These are phyloP conservation scores for Ernsta delagoae DNA, from an alignment of 2,888 invertebrate genomes.

Conservation along the genomic window DNA sequence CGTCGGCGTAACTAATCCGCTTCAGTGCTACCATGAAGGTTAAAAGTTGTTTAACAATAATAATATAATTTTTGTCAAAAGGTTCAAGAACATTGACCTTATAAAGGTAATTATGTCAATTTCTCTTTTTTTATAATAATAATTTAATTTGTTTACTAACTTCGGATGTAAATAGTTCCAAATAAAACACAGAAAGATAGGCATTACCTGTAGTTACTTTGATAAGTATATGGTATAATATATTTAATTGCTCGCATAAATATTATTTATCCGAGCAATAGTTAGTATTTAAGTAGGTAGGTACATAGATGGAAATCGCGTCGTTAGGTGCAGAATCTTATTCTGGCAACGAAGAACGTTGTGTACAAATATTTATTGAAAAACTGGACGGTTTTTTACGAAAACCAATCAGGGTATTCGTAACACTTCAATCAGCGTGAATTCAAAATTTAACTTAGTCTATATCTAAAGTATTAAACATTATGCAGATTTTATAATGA, in stretches of 20 bases:
- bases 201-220: neutral
- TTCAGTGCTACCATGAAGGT: slow-evolving; percentile 15
- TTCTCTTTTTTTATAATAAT: neutral
- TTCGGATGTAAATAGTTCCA: neutral
- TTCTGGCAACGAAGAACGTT: neutral
- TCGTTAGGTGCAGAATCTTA: too few species aligned
- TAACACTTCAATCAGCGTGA: neutral
- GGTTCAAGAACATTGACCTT: neutral
- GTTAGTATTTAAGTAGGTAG: neutral
- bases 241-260: too few species aligned
- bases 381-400: neutral
- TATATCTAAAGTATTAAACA: too few species aligned
- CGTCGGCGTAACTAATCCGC: slow-evolving; percentile 21
- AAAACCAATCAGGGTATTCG: neutral
- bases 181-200: neutral
- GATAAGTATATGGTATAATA: too few species aligned
- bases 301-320: too few species aligned
- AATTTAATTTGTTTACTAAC: neutral
- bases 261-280: too few species aligned
- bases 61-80: neutral
- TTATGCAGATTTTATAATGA: too few species aligned
- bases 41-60: slow-evolving; percentile 18
- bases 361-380: slow-evolving; percentile 3
- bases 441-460: too few species aligned
- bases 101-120: neutral